Conservation (phyloP, 2,797 vertebrate genomes). For the Malacoraja senta region DNA sequence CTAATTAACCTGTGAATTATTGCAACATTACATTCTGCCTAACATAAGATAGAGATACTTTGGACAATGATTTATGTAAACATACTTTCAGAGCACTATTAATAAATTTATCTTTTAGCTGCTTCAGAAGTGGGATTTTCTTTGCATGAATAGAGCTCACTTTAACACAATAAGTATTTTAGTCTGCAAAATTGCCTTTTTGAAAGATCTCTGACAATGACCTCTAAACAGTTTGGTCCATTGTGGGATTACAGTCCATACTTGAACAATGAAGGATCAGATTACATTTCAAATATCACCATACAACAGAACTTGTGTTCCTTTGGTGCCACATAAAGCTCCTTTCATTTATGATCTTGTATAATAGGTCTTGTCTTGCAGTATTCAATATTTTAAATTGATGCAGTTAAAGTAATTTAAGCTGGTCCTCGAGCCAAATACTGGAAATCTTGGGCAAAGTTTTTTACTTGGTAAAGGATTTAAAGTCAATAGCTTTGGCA, state of each 20-base stretch:
- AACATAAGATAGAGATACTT: neutral
- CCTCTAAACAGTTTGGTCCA: neutral
- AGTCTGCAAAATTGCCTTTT: neutral
- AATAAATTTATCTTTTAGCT: neutral
- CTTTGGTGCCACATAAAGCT: neutral
- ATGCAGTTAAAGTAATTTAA: neutral
- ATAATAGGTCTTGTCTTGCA: constrained; percentile 14
- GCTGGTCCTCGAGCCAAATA: neutral
- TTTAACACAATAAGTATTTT: neutral
- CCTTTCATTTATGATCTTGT: constrained; percentile 23
- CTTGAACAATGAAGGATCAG: neutral
- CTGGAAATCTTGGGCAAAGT: neutral
- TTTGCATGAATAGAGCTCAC: neutral
- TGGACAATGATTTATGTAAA: neutral
- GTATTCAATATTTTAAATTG: constrained; percentile 14
- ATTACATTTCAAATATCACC: neutral
- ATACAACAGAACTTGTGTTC: constrained; percentile 12
- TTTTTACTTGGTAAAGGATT: neutral
- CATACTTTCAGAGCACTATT: neutral
- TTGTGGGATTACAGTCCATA: neutral
- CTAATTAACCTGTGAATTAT: neutral
- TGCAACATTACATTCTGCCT: neutral
- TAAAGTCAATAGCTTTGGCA: neutral
- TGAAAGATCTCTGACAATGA: neutral
- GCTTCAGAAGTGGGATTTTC: neutral